Evolutionary conservation across 2,888 invertebrate genomes (phyloP), one percentile per base, ranked within the genome.

Genomic region (Pycnomerus fuliginosus): DNA sequence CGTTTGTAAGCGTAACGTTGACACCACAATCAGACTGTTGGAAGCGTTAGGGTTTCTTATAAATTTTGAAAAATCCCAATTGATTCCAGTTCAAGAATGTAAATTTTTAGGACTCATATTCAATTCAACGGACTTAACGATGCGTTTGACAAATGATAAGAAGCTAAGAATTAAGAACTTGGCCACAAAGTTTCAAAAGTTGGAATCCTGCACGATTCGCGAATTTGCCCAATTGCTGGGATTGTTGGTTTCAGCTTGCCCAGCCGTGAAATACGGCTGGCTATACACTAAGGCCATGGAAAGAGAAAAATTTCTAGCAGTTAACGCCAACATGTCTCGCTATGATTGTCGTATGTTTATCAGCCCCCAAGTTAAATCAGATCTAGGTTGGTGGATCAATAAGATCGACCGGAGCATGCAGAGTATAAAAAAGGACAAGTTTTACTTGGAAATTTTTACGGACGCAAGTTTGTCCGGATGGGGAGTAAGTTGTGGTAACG

Each of bases 31-130:
- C 4, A 23, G 24, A 1, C 14, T 52, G 3, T 16, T 52, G 12
- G 16, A 50, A 39, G 20, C 20, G 12, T 29, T 55, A 25, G 53
- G 53, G 2, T 55, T 55, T 34, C 20, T 50, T 31, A 43, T 55
- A 12, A 55, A 52, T 36, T 15, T 10, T n/a, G 38, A 52, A 20
- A 50, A 55, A 39, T 38, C 43, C 15, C 14, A 11, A 2, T 14
- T 52, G 13, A 22, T 22, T n/a, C 50, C 8, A 8, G 5, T 20
- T 5, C 20, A 20, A 20, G 8, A 8, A 20, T 20, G 20, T 8
- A 20, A 20, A 20, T 8, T 20, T 20, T 20, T 55, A 14, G 52
- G 53, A 20, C 48, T 55, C 22, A 30, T 50, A 14, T 41, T 52
- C 23, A 35, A 52, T 20, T 31, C 46, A 1, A 30, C 20, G 1